These are phyloP conservation scores for Eumerus sabulonum DNA, from an alignment of 2,888 invertebrate genomes.

Conservation along the genomic window DNA sequence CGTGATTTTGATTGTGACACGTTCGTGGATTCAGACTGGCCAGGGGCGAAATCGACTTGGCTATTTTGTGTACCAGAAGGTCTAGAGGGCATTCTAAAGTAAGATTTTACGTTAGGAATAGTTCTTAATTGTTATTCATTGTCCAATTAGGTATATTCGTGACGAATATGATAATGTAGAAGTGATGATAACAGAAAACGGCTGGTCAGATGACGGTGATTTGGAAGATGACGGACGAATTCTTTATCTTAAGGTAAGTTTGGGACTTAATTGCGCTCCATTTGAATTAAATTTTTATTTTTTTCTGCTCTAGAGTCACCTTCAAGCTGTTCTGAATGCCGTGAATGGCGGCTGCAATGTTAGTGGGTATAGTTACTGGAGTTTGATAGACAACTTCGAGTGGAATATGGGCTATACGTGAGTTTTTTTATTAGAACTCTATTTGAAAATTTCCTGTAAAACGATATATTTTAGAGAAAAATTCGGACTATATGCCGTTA, in stretches of 20 bases:
- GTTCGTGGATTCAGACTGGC: slow-evolving; percentile 72
- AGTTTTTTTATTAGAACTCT: slow-evolving; percentile 60
- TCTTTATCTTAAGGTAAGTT: slow-evolving; percentile 71
- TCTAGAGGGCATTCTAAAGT: slow-evolving; percentile 32
- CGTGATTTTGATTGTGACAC: slow-evolving; percentile 78
- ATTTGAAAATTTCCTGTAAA: neutral
- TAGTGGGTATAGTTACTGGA: slow-evolving; percentile 73
- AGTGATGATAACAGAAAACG: slow-evolving; percentile 82
- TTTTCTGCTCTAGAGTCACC: slow-evolving; percentile 70
- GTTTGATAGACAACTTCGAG: slow-evolving; percentile 75
- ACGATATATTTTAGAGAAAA: slow-evolving; percentile 79
- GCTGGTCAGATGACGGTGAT: slow-evolving; percentile 79
- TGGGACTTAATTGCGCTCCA: too few species aligned
- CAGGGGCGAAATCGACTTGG: slow-evolving; percentile 72
- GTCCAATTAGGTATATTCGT: slow-evolving; percentile 79
- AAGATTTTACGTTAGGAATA: neutral
- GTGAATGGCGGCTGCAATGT: slow-evolving; percentile 73
- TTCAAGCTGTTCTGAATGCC: slow-evolving; percentile 72
- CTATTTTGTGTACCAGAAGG: slow-evolving; percentile 72
- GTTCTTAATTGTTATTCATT: neutral
- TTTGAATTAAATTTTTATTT: too few species aligned
- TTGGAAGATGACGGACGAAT: slow-evolving; percentile 78
- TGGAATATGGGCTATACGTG: slow-evolving; percentile 75
- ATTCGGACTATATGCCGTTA: slow-evolving; percentile 85
- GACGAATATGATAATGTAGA: slow-evolving; percentile 80